These are phyloP conservation scores for Orcinus orca DNA, from an alignment of 2,113 vertebrate genomes.

Conservation along the genomic window DNA sequence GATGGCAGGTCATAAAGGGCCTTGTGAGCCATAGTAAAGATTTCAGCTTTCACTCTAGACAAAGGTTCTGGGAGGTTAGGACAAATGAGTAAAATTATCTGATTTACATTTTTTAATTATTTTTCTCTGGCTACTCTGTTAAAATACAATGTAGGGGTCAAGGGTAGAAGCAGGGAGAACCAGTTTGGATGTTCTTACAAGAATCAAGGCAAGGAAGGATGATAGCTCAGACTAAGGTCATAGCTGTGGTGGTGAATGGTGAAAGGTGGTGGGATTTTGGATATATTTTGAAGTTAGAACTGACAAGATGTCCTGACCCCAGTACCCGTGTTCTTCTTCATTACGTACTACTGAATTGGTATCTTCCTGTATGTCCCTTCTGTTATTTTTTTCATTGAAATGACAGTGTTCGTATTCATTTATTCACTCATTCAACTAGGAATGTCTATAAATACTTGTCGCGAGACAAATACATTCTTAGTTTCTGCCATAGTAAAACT, in stretches of 20 bases:
- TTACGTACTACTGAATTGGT: neutral
- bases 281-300: neutral
- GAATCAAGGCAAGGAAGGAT: neutral
- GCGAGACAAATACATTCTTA: neutral
- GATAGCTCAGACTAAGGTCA: neutral
- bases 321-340: neutral
- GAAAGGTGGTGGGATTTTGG: neutral
- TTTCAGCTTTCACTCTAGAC: neutral
- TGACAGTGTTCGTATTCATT: neutral
- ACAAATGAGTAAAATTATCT: neutral
- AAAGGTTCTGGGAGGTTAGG: neutral
- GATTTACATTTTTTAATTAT: neutral
- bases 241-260: accelerated
- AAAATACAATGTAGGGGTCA: neutral
- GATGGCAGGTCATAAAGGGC: neutral
- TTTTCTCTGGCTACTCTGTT: neutral
- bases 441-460: neutral
- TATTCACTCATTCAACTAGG: neutral
- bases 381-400: neutral
- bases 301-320: neutral
- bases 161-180: neutral
- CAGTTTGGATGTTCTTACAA: neutral
- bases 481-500: neutral
- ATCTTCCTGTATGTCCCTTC: neutral
- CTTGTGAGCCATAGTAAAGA: neutral